A percentile compares a stretch with the other conserved stretches of the same genome.
These are phyloP conservation scores for Hypsopygia costalis DNA, from an alignment of 2,888 invertebrate species.

Conservation along the genomic window DNA sequence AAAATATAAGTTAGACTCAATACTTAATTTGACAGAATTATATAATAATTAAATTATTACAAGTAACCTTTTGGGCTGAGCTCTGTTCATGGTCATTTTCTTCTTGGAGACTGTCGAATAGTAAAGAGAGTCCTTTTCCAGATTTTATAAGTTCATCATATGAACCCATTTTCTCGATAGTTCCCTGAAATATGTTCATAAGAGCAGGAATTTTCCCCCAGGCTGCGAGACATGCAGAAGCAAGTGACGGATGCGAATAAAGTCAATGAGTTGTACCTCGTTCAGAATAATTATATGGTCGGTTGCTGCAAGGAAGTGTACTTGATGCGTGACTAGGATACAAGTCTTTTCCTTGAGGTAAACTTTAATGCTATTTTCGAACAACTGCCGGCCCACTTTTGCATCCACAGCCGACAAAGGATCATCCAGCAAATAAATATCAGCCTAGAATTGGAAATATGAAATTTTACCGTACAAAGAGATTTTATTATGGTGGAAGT, in stretches of 20 bases:
- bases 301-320: slow-evolving; percentile 80
- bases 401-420: slow-evolving; percentile 91
- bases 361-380: slow-evolving; percentile 85
- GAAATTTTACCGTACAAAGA: no score
- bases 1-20: slow-evolving; percentile 18
- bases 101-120: slow-evolving; percentile 48
- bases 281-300: slow-evolving; percentile 79
- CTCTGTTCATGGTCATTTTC: slow-evolving; percentile 31
- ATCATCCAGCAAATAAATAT: slow-evolving; percentile 90
- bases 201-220: no score
- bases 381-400: slow-evolving; percentile 87
- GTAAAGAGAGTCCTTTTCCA: slow-evolving; percentile 70
- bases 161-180: slow-evolving; percentile 80
- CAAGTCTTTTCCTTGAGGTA: slow-evolving; percentile 84
- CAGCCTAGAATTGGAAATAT: slow-evolving; percentile 70
- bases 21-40: no score
- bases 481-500: no score
- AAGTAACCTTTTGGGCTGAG: slow-evolving; percentile 18
- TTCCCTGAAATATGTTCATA: slow-evolving; percentile 54
- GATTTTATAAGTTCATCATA: slow-evolving; percentile 77
- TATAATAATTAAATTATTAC: no score
- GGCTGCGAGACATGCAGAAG: no score
- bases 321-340: slow-evolving; percentile 92
- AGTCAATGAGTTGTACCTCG: slow-evolving; percentile 32
- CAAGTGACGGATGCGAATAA: no score